Base-by-base conservation (phyloP, 1,140 invertebrate genomes). In the Stegodyphus dumicola region DNA sequence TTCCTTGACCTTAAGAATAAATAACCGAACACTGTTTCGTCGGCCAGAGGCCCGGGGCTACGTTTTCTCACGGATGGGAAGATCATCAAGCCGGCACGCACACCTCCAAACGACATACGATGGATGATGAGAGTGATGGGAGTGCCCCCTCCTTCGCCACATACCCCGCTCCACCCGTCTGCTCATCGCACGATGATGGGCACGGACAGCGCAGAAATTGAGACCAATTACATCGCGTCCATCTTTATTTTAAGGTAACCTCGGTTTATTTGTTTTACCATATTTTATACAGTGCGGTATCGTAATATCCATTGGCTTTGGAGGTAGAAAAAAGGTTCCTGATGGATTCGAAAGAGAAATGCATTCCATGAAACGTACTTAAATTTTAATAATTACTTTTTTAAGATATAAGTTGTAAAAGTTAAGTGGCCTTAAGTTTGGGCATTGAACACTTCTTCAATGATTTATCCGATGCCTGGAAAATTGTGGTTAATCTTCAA, bases 21-120 rank as follows among this genome's bases (percentile, higher is more conserved):
- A 65, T 65, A 77, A 77, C 48, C 60, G 49, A 13, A 66, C 13
- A 52, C 48, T 9, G 56, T 9, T 18, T 60, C 60, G 33, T 56
- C 17, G 15, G 60, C 75, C 64, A 65, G 65, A 9, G 18, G 33
- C 75, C 60, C 6, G 56, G 10, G 75, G 75, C 75, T 48, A 77
- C 60, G 52, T 77, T 77, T 77, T 77, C 75, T 77, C 75, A 77
- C 75, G 75, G 75, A 77, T 65, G 53, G 60, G 17, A 67, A n/a
- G 10, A 67, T 67, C 65, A 67, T 13, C 11, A 67, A 67, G n/a
- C 65, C 17, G 7, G 56, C 75, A 77, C 75, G 75, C 75, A 77
- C 75, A 77, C 75, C 75, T 77, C 60, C 75, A 64, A 64, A 65
- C 33, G 60, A 77, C 75, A 65, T 49, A 77, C 75, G 75, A 77